Evolutionary conservation across 2,888 invertebrate genomes (phyloP).

Genomic region (Caenorhabditis afra): DNA sequence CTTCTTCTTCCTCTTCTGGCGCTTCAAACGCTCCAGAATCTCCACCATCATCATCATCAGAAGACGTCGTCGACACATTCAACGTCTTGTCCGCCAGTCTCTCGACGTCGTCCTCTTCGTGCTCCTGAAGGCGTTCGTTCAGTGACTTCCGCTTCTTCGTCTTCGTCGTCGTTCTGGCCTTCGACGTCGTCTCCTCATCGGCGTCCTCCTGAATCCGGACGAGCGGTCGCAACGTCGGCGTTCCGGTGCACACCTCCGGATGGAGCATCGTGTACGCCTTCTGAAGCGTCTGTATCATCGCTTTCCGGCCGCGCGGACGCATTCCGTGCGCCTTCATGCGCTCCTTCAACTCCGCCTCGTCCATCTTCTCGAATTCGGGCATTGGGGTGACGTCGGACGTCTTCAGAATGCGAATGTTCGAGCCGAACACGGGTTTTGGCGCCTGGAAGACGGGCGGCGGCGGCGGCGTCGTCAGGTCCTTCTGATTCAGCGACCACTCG

Average conservation of each 20-base stretch:
- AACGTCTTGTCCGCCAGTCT: constrained; percentile 60
- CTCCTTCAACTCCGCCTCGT: constrained; percentile 69
- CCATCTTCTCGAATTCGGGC: constrained; percentile 71
- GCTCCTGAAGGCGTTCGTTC: not conserved
- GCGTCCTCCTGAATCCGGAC: not conserved
- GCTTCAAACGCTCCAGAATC: constrained; percentile 11
- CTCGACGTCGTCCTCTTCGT: not conserved
- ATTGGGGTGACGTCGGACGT: constrained; percentile 73
- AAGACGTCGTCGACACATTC: constrained; percentile 51
- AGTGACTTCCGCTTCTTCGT: not conserved
- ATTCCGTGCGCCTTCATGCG: constrained; percentile 69
- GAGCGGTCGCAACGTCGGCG: constrained; percentile 63
- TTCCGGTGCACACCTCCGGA: constrained; percentile 65
- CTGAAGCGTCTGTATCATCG: constrained; percentile 69
- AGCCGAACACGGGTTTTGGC: constrained; percentile 56
- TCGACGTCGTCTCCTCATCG: not conserved
- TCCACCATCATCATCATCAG: constrained; percentile 44
- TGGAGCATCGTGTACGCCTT: constrained; percentile 74
- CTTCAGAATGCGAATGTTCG: constrained; percentile 71
- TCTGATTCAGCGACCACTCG: constrained; percentile 14
- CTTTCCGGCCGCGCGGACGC: constrained; percentile 73
- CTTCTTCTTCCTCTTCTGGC: constrained; percentile 40
- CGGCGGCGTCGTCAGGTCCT: not conserved
- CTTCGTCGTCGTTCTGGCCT: constrained; percentile 2
- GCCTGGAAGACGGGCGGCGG: too few relatives aligned